Evolutionary conservation across 2,797 vertebrate species (phyloP), one percentile per base, ranked within the genome.

Genomic region (Petrocephalus sullivani): DNA sequence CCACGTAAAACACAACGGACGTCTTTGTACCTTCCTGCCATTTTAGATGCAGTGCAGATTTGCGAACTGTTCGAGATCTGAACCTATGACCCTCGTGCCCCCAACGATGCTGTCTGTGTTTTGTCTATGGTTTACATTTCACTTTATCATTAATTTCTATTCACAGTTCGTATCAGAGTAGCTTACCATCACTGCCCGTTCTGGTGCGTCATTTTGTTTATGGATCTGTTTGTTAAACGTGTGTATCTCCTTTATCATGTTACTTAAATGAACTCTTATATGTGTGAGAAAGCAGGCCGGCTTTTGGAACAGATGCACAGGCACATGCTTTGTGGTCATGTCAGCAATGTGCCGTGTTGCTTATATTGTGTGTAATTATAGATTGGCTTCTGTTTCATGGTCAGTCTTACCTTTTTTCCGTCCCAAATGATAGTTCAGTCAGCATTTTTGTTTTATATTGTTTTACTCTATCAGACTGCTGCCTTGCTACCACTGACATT

Each of bases 311-410:
- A 67, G 58, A 51, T 81, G 78, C 67, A 56, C 54, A 14, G 53
- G 16, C 51, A 81, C 51, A 21, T 51, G 5, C 67, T 60, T 54
- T 41, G 33, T n/a, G 37, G 78, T 21, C 56, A 88, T 84, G 71
- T 28, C n/a, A 33, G 87, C 9, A 64, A 67, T 88, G 75, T 41
- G 61, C 53, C 54, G 54, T 60, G 87, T 81, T 78, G 16, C 37
- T 51, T 82, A 46, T 88, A 83, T 82, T 67, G 51, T 57, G 87
- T 71, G 64, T 88, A 90, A 91, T 90, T 91, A 91, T 91, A 91
- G 90, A 90, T 85, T 83, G 46, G 75, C 86, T 88, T 88, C 91
- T 88, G 87, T 86, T 28, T 57, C 28, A 85, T 23, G 10, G 23
- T 23, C 53, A 1, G n/a, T 28, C 53, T 33, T 57, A 53, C 4